phyloP scores from a whole-genome alignment of 2,797 vertebrate species.

The Chloroceryle inda region DNA sequence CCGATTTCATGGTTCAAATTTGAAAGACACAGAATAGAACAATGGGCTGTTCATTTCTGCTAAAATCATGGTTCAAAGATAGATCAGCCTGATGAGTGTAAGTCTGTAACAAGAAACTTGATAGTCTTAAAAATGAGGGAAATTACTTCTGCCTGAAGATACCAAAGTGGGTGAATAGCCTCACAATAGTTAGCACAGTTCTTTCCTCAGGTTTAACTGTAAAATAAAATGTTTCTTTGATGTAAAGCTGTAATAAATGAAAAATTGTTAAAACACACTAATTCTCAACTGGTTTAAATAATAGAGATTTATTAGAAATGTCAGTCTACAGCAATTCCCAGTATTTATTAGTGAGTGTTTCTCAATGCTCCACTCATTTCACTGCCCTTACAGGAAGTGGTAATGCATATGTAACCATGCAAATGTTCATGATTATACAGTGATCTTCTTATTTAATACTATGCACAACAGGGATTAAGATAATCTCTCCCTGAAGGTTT shows the following conservation, averaged over 20 bases:
- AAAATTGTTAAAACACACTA: background rate
- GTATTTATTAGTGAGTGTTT: background rate
- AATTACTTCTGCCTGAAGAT: background rate
- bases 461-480: background rate
- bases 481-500: background rate
- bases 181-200: background rate
- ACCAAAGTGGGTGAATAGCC: background rate
- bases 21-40: background rate
- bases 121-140: background rate
- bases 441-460: background rate
- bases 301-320: background rate
- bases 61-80: background rate
- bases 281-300: background rate
- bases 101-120: background rate
- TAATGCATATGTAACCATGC: background rate
- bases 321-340: background rate
- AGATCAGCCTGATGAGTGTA: background rate
- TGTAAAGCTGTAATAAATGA: background rate
- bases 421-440: background rate
- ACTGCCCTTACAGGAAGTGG: background rate
- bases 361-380: background rate
- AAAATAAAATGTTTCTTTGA: background rate
- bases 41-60: background rate
- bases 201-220: background rate
- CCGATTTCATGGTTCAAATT: background rate